Conservation (phyloP, 2,888 invertebrate species). For the Lissonota sp. region DNA sequence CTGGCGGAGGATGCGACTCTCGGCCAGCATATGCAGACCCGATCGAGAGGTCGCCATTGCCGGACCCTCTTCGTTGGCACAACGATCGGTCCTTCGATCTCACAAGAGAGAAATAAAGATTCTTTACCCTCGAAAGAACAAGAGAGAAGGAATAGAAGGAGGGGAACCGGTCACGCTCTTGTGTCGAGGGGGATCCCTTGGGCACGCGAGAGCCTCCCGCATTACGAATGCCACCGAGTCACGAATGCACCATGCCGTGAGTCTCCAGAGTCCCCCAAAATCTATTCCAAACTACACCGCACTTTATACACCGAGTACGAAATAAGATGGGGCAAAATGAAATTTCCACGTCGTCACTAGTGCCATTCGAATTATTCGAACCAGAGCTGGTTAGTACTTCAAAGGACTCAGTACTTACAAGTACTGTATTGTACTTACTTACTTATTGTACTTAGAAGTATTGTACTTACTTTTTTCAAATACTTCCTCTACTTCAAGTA, state of each 20-base stretch:
- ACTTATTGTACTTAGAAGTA: too few relatives aligned
- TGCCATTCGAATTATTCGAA: too few relatives aligned
- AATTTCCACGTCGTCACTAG: neutral
- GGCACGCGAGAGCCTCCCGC: conserved; percentile 50
- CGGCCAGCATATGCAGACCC: conserved; percentile 8
- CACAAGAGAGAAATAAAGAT: neutral
- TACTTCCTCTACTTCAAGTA: too few relatives aligned
- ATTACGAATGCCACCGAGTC: conserved; percentile 65
- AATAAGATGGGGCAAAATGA: conserved; percentile 25
- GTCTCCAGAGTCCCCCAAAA: conserved; percentile 34
- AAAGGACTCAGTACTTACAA: too few relatives aligned
- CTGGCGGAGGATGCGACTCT: conserved; percentile 36
- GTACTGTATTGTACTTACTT: too few relatives aligned
- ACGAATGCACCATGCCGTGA: conserved; percentile 45
- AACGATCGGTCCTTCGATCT: conserved; percentile 60
- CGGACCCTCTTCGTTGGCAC: conserved; percentile 19
- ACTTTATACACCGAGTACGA: neutral
- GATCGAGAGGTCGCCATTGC: conserved; percentile 52
- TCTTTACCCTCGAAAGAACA: neutral
- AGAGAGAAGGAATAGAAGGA: conserved; percentile 14
- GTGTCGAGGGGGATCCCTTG: conserved; percentile 47
- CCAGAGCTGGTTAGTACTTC: too few relatives aligned
- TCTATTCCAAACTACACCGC: neutral
- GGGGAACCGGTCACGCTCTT: conserved; percentile 79
- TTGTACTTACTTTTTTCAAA: too few relatives aligned